Evolutionary conservation across 2,797 vertebrate species (phyloP), one percentile per base, ranked within the genome.

Genomic region (Cheirogaleus major): DNA sequence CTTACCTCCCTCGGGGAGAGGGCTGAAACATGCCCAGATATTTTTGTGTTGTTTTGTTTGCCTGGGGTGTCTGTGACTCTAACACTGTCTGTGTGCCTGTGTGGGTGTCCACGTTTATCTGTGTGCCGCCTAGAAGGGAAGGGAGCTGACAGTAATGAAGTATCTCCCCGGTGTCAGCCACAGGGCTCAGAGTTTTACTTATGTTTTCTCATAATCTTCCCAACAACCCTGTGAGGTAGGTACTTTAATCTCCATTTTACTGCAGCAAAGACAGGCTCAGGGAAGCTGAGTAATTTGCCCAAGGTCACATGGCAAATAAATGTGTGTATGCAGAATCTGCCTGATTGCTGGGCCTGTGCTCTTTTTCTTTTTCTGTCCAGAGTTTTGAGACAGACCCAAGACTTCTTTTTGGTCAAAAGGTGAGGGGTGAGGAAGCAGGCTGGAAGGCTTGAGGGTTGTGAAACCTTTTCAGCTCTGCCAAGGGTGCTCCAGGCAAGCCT

Each of bases 111-210:
- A 79, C 70, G n/a, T 87, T 93, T 35, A 76, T 89, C 95, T 84
- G 55, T 65, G 32, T 57, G 45, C 93, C 75, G 72, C 95, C 95
- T 76, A 11, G 76, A 90, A 79, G 91, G 92, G 87, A 95, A 80
- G 78, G 83, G 48, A 94, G 72, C 79, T 65, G 85, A 94, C n/a
- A 12, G 89, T 79, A 75, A 91, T 81, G 80, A 94, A 69, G 72
- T 45, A 75, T 89, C 70, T 97, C 94, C 95, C 84, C 67, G 52
- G 76, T 45, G 95, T 84, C 95, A 97, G 76, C 93, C 95, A 73
- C 83, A 81, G 78, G 41, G 57, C 72, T 87, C 83, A 61, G 76
- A 86, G 87, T 97, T 96, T 96, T 97, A 95, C 95, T 95, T 97
- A 94, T 79, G 93, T 92, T 95, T 93, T 88, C 89, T 95, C 90